Evolutionary conservation across 2,113 vertebrate species (phyloP).

Genomic region (Oreotragus oreotragus): DNA sequence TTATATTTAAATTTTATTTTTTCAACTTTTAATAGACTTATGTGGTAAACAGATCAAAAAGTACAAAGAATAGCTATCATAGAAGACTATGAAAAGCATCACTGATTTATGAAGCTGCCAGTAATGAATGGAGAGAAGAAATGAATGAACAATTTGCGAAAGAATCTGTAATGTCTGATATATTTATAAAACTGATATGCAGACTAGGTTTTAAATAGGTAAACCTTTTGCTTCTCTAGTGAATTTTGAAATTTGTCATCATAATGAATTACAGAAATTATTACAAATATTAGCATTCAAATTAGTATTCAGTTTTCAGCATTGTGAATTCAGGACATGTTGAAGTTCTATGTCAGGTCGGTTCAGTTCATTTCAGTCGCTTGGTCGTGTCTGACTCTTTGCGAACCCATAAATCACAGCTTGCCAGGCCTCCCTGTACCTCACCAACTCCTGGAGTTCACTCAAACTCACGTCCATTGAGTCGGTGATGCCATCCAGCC

Average conservation of each 20-base stretch:
- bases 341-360: background rate
- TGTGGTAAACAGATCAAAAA: background rate
- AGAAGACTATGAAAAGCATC: background rate
- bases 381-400: too few species aligned
- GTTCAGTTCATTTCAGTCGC: too few species aligned
- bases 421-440: too few species aligned
- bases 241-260: background rate
- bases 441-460: too few species aligned
- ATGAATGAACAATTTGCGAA: background rate
- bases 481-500: too few species aligned
- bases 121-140: background rate
- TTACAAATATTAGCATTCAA: background rate
- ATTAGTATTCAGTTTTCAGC: background rate
- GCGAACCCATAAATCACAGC: too few species aligned
- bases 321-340: background rate
- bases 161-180: background rate
- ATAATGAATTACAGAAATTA: background rate
- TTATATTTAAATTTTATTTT: background rate
- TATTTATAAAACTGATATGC: background rate
- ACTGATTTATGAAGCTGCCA: background rate
- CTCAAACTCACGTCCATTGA: too few species aligned
- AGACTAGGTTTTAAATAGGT: background rate
- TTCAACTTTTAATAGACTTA: background rate
- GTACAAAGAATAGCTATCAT: background rate
- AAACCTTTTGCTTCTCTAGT: background rate